Conservation (phyloP, 2,113 vertebrate genomes). For the Dolichotis patagonum region DNA sequence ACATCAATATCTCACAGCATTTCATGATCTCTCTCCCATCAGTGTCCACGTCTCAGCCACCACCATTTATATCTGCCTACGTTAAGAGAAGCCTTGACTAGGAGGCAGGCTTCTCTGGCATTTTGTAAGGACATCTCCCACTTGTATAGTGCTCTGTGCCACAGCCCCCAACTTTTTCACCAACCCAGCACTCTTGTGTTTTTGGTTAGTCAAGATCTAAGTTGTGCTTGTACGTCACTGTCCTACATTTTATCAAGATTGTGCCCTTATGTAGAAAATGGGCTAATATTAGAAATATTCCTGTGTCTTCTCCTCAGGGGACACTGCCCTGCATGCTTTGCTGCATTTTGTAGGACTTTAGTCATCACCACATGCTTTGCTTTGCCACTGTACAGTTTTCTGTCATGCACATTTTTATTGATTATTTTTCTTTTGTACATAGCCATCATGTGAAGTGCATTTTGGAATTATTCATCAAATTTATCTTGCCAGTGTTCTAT, state of each 20-base stretch:
- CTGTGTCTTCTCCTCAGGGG: background rate
- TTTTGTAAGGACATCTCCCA: background rate
- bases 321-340: background rate
- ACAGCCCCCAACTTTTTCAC: background rate
- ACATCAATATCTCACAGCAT: background rate
- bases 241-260: no score
- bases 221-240: no score
- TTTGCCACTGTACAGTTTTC: background rate
- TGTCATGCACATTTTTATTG: background rate
- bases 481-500: background rate
- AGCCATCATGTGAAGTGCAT: background rate
- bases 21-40: background rate
- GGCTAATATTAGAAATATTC: background rate
- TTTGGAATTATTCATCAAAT: background rate
- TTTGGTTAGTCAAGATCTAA: background rate
- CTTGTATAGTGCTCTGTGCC: background rate
- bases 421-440: background rate
- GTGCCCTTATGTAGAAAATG: background rate
- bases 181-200: background rate
- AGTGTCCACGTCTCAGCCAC: background rate
- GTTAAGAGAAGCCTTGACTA: background rate
- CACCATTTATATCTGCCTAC: background rate
- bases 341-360: background rate
- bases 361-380: background rate
- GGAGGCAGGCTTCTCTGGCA: background rate